Base-by-base conservation (phyloP, 2,113 vertebrate genomes). In the Sclerurus mexicanus region DNA sequence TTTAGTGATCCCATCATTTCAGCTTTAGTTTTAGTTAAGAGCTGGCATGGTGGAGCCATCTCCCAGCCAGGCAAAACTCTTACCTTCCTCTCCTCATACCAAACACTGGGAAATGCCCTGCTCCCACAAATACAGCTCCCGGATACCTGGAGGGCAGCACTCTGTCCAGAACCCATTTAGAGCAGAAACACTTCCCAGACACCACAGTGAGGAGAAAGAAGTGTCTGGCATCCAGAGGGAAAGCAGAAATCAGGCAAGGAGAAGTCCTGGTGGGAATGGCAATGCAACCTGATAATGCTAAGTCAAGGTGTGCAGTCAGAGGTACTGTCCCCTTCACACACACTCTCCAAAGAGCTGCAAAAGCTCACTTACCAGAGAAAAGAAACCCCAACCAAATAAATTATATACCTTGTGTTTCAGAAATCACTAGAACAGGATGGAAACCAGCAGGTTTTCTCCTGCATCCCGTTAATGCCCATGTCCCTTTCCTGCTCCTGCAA, bases 391-490 rank as follows among this genome's bases (percentile, higher is more conserved):
- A 18, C 2, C 9, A 68, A 78, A 12, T 47, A 37, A 59, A 64
- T 7, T 14, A 37, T 8, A 35, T 20, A 20, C 4, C 4, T 28
- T 76, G 72, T 72, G 12, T 28, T 74, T 66, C 42, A 10, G 27
- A 77, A 80, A 66, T 58, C 10, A 27, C 15, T 46, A 21, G 35
- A 40, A 37, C 0, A 1, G 13, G 30, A 27, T 20, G 20, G 42
- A 46, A 71, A 25, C 9, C 1, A 5, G 14, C 16, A 71, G 39
- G 21, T 58, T 56, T 93, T 8, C 42, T 64, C 11, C 67, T 60
- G 28, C 30, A 75, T 37, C 40, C 47, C 1, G 1, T 31, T 79
- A 71, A 47, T 0, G 1, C 12, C 40, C 0, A 0, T 40, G 28
- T 55, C 27, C 47, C 14, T 86, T 69, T 85, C 72, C 75, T 71